Evolutionary conservation across 2,888 invertebrate species (phyloP), one percentile per base, ranked within the genome.

Genomic region (Ashinkailepas kermadecensis): DNA sequence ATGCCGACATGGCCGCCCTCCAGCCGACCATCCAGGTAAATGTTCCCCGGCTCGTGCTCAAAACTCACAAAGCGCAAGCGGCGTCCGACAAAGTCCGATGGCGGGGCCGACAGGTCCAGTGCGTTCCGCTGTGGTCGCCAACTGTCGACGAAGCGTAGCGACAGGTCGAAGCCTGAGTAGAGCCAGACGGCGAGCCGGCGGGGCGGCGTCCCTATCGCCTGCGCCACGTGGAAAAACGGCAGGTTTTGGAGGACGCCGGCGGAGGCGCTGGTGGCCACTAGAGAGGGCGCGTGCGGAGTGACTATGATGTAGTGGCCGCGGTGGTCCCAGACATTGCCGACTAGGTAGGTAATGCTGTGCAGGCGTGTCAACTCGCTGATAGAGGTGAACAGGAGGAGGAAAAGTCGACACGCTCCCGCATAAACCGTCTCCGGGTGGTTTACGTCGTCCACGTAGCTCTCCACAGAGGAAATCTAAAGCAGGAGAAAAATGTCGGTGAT

Each of bases 31-130:
- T 64, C 64, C 13, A 83, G 64, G 25, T 83, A 80, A n/a, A 83
- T 80, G 78, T 82, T 83, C 21, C 82, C 81, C 18, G 83, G 83
- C 23, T 82, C 82, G 65, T 83, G 83, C 62, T 82, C 83, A 39
- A 83, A 83, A 39, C 82, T 83, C 18, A 83, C 82, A 15, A 81
- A 82, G n/a, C 80, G 78, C 70, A 83, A 78, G 21, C 70, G 62
- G 59, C 64, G 79, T 79, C 82, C 82, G 64, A 81, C 80, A 80
- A 83, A 83, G 80, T 83, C n/a, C 9, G 39, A n/a, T 21, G 81
- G 80, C 64, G 57, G 58, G 6, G 79, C 7, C 1, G 58, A 4
- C 7, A 59, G 79, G 15, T 9, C 15, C 13, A 39, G 23, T 58
- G 59, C 57, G 23, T 12, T 18, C 6, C 79, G 57, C 21, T 25